Evolutionary conservation across 1,140 invertebrate species (phyloP), one percentile per base, ranked within the genome.

Genomic region (Chionoecetes opilio): DNA sequence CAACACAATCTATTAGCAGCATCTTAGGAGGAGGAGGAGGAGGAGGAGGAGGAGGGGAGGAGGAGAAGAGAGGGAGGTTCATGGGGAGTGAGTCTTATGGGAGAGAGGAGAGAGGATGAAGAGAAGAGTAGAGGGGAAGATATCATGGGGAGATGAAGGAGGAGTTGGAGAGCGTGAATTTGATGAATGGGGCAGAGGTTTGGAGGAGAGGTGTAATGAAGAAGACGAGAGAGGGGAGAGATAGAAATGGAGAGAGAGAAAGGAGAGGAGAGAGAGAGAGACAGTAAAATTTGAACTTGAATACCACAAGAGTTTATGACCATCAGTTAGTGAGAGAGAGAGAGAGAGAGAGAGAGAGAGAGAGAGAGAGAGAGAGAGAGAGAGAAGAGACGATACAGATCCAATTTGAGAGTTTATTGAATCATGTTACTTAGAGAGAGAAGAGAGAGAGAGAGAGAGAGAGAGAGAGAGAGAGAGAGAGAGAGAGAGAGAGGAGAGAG

Each of bases 1-100:
- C 63, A 75, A 75, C 21, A 75, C 63, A 75, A 75, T 75, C 63
- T n/a, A 26, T 75, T 75, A 75, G 63, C 63, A 75, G 63, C 63
- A 75, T 75, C 63, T 75, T n/a, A 75, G 63, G 26, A 75, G 63
- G 63, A 75, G 21, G 63, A 75, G 63, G 63, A 75, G 63, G 63
- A 75, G 63, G 63, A 75, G 63, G 63, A 75, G 63, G 63, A 75
- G 26, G 63, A 75, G 63, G 63, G 21, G 53, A 63, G 53, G 38
- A 26, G 21, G 63, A 1, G 63, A n/a, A n/a, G 11, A 75, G 26
- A 26, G 63, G 11, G 63, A n/a, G 63, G n/a, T 75, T 17, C 26
- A 26, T 17, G 41, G 14, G 5, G 63, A n/a, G 46, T 75, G n/a
- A n/a, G n/a, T 75, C 63, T 75, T n/a, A 75, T 17, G 26, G n/a